These are phyloP conservation scores for Rotaria socialis DNA, from an alignment of 2,888 invertebrate genomes.

Conservation along the genomic window DNA sequence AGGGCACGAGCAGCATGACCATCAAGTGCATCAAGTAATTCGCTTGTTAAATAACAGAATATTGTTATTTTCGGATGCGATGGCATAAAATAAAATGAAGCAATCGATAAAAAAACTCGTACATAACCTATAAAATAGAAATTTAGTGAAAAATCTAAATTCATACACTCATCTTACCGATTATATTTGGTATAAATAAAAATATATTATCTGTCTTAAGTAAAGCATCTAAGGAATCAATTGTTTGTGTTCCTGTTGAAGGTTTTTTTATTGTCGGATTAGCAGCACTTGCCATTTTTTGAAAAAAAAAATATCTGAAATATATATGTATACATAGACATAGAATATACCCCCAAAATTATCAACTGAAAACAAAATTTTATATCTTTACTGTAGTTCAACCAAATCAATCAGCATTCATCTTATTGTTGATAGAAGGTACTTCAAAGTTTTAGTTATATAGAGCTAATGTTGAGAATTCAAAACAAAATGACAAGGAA, in stretches of 20 bases:
- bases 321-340: neutral
- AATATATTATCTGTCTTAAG: constrained; percentile 65
- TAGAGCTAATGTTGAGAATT: too few relatives aligned
- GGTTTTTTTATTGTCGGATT: neutral
- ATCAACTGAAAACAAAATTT: too few relatives aligned
- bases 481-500: too few relatives aligned
- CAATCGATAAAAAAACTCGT: constrained; percentile 79
- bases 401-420: too few relatives aligned
- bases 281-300: neutral
- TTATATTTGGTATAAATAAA: constrained; percentile 86
- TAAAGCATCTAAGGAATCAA: neutral
- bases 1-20: constrained; percentile 89
- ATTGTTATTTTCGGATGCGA: constrained; percentile 74
- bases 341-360: too few relatives aligned
- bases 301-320: neutral
- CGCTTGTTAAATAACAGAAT: constrained; percentile 81
- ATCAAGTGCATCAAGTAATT: constrained; percentile 87
- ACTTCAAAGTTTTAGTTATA: too few relatives aligned
- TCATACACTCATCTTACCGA: constrained; percentile 67
- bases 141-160: too few relatives aligned
- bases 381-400: too few relatives aligned
- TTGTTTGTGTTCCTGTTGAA: neutral
- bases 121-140: constrained; percentile 76
- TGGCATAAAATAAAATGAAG: constrained; percentile 91
- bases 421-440: too few relatives aligned